phyloP scores from a whole-genome alignment of 2,113 vertebrate species.

The Parotia lawesii region DNA sequence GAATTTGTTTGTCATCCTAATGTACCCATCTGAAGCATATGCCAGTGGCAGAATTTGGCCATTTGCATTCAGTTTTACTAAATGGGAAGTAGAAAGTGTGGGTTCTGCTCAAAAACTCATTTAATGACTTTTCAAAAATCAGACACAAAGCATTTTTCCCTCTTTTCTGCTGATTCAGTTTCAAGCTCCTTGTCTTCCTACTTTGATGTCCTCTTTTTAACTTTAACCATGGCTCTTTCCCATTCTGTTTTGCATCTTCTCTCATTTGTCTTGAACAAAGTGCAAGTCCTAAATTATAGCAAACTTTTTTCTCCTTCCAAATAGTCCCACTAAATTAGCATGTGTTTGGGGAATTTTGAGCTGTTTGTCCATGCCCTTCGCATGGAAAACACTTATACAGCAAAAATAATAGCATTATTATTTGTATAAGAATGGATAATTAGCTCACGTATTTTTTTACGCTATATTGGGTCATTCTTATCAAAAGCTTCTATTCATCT shows the following conservation, averaged over 20 bases:
- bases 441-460: neutral
- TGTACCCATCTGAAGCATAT: neutral
- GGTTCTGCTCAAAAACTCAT: neutral
- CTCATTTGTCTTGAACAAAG: constrained; percentile 45
- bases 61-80: neutral
- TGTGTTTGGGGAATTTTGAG: neutral
- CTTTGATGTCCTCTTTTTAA: constrained; percentile 50
- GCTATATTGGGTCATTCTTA: neutral
- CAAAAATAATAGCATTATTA: neutral
- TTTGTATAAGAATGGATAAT: neutral
- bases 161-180: constrained; percentile 13
- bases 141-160: constrained; percentile 30
- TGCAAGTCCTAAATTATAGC: constrained; percentile 10
- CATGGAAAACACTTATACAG: neutral
- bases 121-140: neutral
- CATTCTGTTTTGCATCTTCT: constrained; percentile 50
- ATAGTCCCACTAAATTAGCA: neutral
- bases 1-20: neutral
- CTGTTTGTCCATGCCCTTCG: neutral
- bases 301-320: constrained; percentile 49
- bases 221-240: constrained; percentile 26
- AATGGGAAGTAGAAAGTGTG: neutral
- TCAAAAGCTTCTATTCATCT: constrained; percentile 9
- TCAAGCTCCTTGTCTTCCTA: neutral
- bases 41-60: neutral